phyloP scores from a whole-genome alignment of 2,113 vertebrate genomes.

The Siniperca knerii region DNA sequence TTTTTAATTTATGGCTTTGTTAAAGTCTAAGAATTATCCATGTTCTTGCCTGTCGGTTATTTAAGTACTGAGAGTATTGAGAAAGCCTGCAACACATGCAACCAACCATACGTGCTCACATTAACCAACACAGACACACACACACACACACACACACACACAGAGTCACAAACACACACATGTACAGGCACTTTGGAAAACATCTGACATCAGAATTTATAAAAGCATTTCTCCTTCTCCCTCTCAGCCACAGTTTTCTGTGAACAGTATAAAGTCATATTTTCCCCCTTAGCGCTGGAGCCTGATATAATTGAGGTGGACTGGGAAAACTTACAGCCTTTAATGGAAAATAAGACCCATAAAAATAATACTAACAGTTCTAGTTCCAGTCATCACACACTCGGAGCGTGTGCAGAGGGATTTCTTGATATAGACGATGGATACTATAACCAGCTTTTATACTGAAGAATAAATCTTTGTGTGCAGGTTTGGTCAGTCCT shows the following conservation, averaged over 20 bases:
- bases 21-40: neutral
- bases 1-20: neutral
- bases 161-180: conserved; percentile 41
- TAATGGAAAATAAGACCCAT: conserved; percentile 78
- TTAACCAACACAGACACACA: conserved; percentile 11
- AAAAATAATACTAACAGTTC: conserved; percentile 70
- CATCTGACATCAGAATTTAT: conserved; percentile 82
- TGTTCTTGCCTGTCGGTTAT: neutral
- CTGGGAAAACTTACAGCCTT: conserved; percentile 80
- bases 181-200: conserved; percentile 73
- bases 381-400: conserved; percentile 56
- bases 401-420: conserved; percentile 18
- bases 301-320: conserved; percentile 79
- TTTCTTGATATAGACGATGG: conserved; percentile 47
- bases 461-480: conserved; percentile 58
- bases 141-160: conserved; percentile 5
- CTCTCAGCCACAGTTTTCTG: conserved; percentile 70
- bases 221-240: conserved; percentile 73
- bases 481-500: conserved; percentile 40
- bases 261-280: conserved; percentile 78
- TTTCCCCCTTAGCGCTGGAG: conserved; percentile 76
- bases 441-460: conserved; percentile 32
- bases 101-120: conserved; percentile 15
- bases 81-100: conserved; percentile 25
- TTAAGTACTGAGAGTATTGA: neutral